A percentile compares a stretch with the other conserved stretches of the same genome.
These are phyloP conservation scores for Rhabdomys dilectus DNA, from an alignment of 2,113 vertebrate genomes.

Conservation along the genomic window DNA sequence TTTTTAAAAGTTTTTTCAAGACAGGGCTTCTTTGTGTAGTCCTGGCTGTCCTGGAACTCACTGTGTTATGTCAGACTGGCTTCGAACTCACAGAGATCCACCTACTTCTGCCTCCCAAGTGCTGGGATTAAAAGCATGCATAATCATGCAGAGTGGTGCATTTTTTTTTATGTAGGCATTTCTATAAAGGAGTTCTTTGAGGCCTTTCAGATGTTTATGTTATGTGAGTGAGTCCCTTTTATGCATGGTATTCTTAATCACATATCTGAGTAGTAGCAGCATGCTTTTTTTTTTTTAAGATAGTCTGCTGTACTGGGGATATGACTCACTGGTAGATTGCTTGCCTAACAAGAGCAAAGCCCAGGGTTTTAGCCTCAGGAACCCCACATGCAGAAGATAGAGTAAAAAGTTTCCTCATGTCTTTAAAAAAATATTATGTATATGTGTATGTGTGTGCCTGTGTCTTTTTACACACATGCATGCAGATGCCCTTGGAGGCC, in stretches of 20 bases:
- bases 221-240: constrained; percentile 54
- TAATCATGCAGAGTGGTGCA: not conserved
- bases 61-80: not conserved
- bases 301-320: not conserved
- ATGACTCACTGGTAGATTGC: not conserved
- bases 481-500: not conserved
- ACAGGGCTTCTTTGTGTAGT: not conserved
- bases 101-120: not conserved
- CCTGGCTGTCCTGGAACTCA: not conserved
- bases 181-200: constrained; percentile 42
- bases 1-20: not conserved
- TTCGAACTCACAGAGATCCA: not conserved
- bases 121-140: not conserved
- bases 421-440: not conserved
- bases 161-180: constrained; percentile 41
- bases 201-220: constrained; percentile 51
- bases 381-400: not conserved
- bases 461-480: not conserved
- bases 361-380: not conserved
- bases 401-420: not conserved
- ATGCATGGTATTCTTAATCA: constrained; percentile 51
- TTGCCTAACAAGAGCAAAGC: not conserved
- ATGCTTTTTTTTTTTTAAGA: not conserved
- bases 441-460: not conserved
- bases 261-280: constrained; percentile 21